Percentiles rank a stretch among this genome's conserved stretches.
Conservation (phyloP, 2,797 vertebrate genomes). For the Siniperca scherzeri region DNA sequence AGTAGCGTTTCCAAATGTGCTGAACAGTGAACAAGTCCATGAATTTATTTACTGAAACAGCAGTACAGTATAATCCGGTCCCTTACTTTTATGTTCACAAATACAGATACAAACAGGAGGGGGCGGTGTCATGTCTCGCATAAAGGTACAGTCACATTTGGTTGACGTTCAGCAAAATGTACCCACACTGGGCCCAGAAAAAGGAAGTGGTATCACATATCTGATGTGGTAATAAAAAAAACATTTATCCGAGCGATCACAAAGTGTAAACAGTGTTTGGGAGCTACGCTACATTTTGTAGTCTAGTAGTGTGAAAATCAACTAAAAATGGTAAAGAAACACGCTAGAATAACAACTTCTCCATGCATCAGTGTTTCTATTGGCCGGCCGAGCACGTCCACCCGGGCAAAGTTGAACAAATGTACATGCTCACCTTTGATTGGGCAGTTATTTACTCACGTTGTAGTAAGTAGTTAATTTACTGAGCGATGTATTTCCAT, state of each 20-base stretch:
- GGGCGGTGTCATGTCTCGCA: neutral
- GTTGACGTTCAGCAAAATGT: neutral
- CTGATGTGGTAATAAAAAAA: neutral
- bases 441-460: neutral
- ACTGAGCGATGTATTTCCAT: neutral
- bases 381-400: too few relatives aligned
- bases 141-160: fast-evolving
- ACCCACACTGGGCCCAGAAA: neutral
- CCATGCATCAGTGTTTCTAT: too few relatives aligned
- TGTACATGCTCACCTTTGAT: neutral
- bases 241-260: neutral
- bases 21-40: constrained; percentile 11
- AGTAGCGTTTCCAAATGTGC: constrained; percentile 13
- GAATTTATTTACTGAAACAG: constrained; percentile 23
- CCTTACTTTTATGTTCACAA: neutral
- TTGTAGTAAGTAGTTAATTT: neutral
- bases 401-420: too few relatives aligned
- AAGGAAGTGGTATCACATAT: neutral
- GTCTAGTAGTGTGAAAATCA: neutral
- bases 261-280: neutral
- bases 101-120: neutral
- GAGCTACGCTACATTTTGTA: neutral
- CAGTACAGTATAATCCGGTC: neutral
- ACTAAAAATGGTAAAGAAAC: neutral
- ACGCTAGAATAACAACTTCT: too few relatives aligned